Evolutionary conservation across 2,797 vertebrate species (phyloP).

Genomic region (Micropoecilia bifurca): DNA sequence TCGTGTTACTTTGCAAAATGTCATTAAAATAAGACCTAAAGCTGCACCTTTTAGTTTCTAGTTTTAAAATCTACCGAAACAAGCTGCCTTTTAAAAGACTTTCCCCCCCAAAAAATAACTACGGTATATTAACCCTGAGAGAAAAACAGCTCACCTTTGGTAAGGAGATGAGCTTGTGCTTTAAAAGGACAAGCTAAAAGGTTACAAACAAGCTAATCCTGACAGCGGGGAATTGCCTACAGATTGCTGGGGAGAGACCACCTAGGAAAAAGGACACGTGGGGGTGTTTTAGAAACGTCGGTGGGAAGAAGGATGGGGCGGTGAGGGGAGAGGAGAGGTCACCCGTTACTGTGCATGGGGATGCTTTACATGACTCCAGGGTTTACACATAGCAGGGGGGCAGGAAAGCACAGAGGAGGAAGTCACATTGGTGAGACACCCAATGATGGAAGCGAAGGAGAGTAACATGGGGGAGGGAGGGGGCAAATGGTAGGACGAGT

Average conservation of each 20-base stretch:
- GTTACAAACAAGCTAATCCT: constrained; percentile 58
- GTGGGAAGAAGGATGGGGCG: constrained; percentile 14
- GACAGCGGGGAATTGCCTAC: constrained; percentile 37
- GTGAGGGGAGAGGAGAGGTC: constrained; percentile 29
- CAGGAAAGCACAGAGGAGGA: constrained; percentile 52
- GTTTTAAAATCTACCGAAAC: not conserved
- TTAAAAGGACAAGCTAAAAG: constrained; percentile 50
- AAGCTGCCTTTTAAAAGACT: not conserved
- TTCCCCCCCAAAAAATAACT: not conserved
- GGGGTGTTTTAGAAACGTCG: not conserved
- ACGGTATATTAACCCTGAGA: not conserved
- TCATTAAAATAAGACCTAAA: not conserved
- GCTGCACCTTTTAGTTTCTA: not conserved
- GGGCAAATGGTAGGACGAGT: constrained; percentile 47
- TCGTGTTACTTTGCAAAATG: constrained; percentile 20
- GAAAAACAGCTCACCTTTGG: not conserved
- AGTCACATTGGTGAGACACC: constrained; percentile 56
- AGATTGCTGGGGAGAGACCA: constrained; percentile 54
- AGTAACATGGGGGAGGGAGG: constrained; percentile 27
- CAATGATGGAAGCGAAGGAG: constrained; percentile 47
- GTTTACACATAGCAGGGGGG: constrained; percentile 42
- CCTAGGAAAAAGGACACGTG: constrained; percentile 43
- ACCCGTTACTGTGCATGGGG: constrained; percentile 21
- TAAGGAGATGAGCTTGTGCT: constrained; percentile 7
- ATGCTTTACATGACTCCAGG: constrained; percentile 58